Evolutionary conservation across 1,140 invertebrate species (phyloP), one percentile per base, ranked within the genome.

Genomic region (Aphelenchoides besseyi): DNA sequence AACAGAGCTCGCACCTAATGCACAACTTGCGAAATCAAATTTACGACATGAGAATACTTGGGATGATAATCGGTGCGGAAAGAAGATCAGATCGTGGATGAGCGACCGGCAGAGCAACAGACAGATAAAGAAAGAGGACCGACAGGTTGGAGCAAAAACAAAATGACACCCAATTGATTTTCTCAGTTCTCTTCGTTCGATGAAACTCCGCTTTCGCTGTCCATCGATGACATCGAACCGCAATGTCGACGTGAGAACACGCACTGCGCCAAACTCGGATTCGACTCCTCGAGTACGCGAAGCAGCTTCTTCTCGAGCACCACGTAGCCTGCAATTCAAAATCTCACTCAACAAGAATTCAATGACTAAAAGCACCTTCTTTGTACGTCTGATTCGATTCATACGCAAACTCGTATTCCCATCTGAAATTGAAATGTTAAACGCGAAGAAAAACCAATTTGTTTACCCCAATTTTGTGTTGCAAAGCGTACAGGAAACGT

Each of bases 341-440:
- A 33, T 18, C 0, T 18, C 26, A 16, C 23, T 8, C 16, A 67
- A 57, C 36, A 67, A 67, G 23, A 5, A 67, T 18, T 12, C 12
- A 32, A 35, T 9, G 18, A 57, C 59, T 68, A 33, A 23, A 53
- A 26, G 30, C 9, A 70, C 74, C 75, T 77, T 81, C 79, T 71
- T 81, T 81, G 77, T 81, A 81, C n/a, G 48, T 59, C 63, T 81
- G 79, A 2, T 62, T 52, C n/a, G 76, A 75, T 9, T 82, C 73
- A 48, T 67, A 48, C n/a, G 79, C 79, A 70, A 84, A 81, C 36
- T 81, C 79, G 54, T 81, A 81, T 82, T 76, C 82, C 79, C 79
- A 81, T 2, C 79, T 81, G 18, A 80, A 53, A 29, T 76, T 79
- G 8, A 26, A 23, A 23, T 54, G 29, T 18, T 5, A 64, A 8